Evolutionary conservation across 1,140 invertebrate species (phyloP).

Genomic region (Acromyrmex echinatior): DNA sequence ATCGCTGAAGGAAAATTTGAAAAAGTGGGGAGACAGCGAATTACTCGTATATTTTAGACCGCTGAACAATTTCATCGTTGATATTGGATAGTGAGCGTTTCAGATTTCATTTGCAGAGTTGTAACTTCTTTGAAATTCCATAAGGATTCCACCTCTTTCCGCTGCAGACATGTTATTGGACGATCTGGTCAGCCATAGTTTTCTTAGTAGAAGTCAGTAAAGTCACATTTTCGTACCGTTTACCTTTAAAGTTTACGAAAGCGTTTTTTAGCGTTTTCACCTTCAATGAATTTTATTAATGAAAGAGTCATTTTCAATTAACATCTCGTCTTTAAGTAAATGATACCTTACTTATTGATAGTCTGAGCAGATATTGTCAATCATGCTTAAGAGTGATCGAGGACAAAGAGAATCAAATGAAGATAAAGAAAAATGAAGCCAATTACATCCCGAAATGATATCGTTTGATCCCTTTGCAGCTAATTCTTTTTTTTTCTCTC

Average conservation of each 20-base stretch:
- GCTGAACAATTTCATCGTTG: conserved; percentile 69
- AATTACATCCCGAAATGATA: conserved; percentile 29
- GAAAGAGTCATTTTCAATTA: not conserved
- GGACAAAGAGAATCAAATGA: conserved; percentile 33
- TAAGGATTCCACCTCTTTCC: conserved; percentile 57
- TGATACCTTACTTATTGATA: conserved; percentile 23
- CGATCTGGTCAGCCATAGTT: conserved; percentile 21
- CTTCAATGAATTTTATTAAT: conserved; percentile 4
- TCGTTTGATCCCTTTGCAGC: conserved; percentile 63
- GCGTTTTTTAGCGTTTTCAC: not conserved
- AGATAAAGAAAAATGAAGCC: conserved; percentile 8
- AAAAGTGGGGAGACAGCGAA: conserved; percentile 16
- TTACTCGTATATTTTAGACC: conserved; percentile 73
- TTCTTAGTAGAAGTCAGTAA: not conserved
- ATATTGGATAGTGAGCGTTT: conserved; percentile 53
- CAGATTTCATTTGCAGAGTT: conserved; percentile 81
- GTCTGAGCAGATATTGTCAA: not conserved
- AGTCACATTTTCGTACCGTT: not conserved
- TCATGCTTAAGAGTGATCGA: not conserved
- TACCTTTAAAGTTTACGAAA: not conserved
- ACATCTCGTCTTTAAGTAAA: not conserved
- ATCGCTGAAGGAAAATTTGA: not conserved
- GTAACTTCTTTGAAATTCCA: conserved; percentile 81
- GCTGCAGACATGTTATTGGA: conserved; percentile 36
- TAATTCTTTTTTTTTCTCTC: not conserved